Evolutionary conservation across 2,797 vertebrate genomes (phyloP).

Genomic region (Megaceryle alcyon): DNA sequence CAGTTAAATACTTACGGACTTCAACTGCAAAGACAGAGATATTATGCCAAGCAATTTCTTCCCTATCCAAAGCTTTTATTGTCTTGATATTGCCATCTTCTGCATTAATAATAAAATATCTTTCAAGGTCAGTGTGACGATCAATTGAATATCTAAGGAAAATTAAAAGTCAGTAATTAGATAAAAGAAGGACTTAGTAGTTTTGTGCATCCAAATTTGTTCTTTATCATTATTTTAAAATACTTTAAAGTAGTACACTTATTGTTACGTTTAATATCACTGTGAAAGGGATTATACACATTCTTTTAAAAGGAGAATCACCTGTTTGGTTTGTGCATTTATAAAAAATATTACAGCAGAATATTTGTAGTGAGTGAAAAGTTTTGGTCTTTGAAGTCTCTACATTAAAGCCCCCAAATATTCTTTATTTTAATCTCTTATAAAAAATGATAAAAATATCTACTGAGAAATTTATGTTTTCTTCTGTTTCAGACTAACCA

Average conservation of each 20-base stretch:
- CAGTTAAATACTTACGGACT: slow-evolving; percentile 85
- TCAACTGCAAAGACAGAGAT: slow-evolving; percentile 95
- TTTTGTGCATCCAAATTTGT: slow-evolving; percentile 52
- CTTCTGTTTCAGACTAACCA: slow-evolving; percentile 49
- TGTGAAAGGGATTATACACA: neutral
- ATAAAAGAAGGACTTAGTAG: slow-evolving; percentile 18
- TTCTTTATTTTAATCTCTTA: slow-evolving; percentile 12
- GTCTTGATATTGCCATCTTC: slow-evolving; percentile 95
- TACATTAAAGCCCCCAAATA: neutral
- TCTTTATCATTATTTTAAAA: slow-evolving; percentile 5
- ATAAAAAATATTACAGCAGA: neutral
- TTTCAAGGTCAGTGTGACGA: slow-evolving; percentile 94
- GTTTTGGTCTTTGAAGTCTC: neutral
- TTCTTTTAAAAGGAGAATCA: slow-evolving; percentile 42
- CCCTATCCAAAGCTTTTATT: slow-evolving; percentile 91
- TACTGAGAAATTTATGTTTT: slow-evolving; percentile 39
- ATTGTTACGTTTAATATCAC: neutral
- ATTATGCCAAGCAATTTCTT: slow-evolving; percentile 93
- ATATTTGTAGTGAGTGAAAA: slow-evolving; percentile 60
- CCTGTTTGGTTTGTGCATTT: neutral
- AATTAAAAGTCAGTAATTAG: slow-evolving; percentile 69
- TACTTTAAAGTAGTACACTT: neutral
- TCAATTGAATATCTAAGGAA: slow-evolving; percentile 92
- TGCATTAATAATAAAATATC: slow-evolving; percentile 90
- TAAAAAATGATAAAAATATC: slow-evolving; percentile 36